Base-by-base conservation (phyloP, 2,113 vertebrate genomes). In the Serilophus lunatus region DNA sequence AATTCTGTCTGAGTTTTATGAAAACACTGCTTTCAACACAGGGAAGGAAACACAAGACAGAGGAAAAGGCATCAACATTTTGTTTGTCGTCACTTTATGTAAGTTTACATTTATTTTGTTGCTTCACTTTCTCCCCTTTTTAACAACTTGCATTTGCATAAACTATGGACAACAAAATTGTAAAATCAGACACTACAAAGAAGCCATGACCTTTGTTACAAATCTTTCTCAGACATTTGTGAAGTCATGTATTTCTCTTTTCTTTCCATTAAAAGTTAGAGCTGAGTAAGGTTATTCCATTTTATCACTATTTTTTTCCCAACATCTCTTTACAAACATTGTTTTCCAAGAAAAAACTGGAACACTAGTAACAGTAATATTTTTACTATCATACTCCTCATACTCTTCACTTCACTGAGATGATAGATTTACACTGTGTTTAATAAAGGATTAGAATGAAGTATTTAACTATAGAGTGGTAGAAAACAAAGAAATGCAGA, bases 1-100 rank as follows among this genome's bases (percentile, higher is more conserved):
- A 98, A 98, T 98, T 98, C 97, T 98, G 97, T 98, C 97, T 98
- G 96, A 96, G 96, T 96, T 97, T 97, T 98, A 97, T 80, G 91
- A 98, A 98, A 98, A 98, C 97, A 98, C 85, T 95, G 94, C 96
- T 97, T 96, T 97, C 88, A 96, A 97, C 93, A 97, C 88, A 97
- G 91, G 64, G 95, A 86, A 97, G 45, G 45, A 22, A 47, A 47
- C 45, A 47, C 97, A 97, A 96, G 96, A 98, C 97, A 97, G 79
- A 93, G 96, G 91, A 95, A 97, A 91, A 92, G 86, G 84, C 88
- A 93, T 92, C 95, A 97, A 86, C 50, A 93, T 97, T 97, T 97
- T 96, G 94, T 95, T 97, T 97, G 90, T 96, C 88, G 13, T 97
- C 95, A 95, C 94, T 97, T 81, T 78, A 76, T 84, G 94, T 89